phyloP scores from a whole-genome alignment of 2,113 vertebrate species.

The Illadopsis cleaveri region DNA sequence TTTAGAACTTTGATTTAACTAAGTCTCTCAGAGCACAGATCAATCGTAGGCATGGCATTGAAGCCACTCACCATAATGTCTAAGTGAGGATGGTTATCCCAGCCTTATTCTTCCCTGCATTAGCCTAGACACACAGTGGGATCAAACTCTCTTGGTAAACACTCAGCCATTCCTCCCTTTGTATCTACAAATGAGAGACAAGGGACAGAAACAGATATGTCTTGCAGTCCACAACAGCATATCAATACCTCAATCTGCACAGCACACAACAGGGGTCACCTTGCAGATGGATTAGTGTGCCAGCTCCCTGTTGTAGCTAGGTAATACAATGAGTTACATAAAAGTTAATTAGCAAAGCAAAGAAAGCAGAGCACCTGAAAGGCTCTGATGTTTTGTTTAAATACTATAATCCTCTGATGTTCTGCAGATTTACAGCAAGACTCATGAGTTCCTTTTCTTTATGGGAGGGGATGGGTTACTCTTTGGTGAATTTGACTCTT shows the following conservation, averaged over 20 bases:
- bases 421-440: background rate
- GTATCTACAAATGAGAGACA: conserved; percentile 17
- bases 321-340: conserved; percentile 24
- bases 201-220: conserved; percentile 32
- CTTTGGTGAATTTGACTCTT: background rate
- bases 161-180: conserved; percentile 21
- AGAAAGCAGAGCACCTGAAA: conserved; percentile 33
- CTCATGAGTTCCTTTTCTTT: background rate
- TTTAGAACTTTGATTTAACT: conserved; percentile 58
- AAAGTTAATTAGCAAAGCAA: conserved; percentile 64
- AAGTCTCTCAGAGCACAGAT: conserved; percentile 40
- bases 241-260: conserved; percentile 49
- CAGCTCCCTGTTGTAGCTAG: conserved; percentile 16
- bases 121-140: background rate
- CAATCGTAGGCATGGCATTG: background rate
- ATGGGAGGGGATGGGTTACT: background rate
- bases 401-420: conserved; percentile 24
- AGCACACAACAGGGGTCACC: conserved; percentile 53
- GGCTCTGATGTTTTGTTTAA: conserved; percentile 39
- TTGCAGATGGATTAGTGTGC: conserved; percentile 59
- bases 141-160: conserved; percentile 31
- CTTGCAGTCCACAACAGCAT: conserved; percentile 34
- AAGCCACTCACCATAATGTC: conserved; percentile 14
- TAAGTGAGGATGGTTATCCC: conserved; percentile 18
- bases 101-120: conserved; percentile 5